phyloP scores from a whole-genome alignment of 2,797 vertebrate species.

The Fringilla coelebs region DNA sequence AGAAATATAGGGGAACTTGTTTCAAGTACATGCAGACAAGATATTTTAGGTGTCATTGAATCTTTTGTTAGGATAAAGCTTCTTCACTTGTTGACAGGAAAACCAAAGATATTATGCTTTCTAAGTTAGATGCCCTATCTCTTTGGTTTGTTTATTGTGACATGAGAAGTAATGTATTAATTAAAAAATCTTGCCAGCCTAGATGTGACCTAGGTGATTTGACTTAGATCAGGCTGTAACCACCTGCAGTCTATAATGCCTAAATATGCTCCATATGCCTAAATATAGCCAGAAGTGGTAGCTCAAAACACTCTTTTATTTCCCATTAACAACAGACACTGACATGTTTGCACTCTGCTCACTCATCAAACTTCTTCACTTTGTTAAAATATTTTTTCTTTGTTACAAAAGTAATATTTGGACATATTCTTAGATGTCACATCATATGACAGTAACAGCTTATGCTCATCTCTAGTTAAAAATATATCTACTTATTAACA shows the following conservation, averaged over 20 bases:
- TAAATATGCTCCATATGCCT: not conserved
- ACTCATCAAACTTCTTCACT: not conserved
- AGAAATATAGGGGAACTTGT: not conserved
- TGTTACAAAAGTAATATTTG: not conserved
- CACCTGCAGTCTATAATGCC: not conserved
- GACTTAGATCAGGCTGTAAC: not conserved
- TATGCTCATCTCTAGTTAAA: not conserved
- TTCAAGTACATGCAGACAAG: not conserved
- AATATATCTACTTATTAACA: not conserved
- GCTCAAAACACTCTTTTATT: not conserved
- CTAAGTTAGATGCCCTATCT: not conserved
- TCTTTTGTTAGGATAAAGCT: not conserved
- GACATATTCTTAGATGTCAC: not conserved
- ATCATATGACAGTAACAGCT: not conserved
- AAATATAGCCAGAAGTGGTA: not conserved
- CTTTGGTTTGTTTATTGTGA: not conserved
- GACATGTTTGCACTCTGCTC: not conserved
- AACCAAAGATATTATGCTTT: not conserved
- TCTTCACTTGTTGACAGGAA: not conserved
- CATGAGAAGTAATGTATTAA: not conserved
- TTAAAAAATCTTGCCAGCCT: not conserved
- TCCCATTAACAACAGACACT: not conserved
- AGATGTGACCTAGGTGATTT: not conserved
- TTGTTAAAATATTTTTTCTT: not conserved
- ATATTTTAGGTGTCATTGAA: not conserved